phyloP scores from a whole-genome alignment of 2,113 vertebrate species.

The Muntiacus muntjak region DNA sequence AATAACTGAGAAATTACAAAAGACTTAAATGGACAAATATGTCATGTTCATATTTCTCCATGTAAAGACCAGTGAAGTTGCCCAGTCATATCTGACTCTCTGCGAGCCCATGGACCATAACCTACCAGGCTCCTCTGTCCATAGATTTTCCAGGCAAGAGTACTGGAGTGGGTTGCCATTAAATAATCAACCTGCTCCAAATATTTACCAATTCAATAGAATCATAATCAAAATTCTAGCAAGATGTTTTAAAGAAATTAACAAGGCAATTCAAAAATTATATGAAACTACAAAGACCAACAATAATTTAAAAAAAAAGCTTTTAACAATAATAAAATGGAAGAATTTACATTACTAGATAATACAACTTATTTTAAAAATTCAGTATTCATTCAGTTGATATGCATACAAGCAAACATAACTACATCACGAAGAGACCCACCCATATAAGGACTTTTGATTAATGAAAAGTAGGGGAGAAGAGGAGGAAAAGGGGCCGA shows the following conservation, averaged over 20 bases:
- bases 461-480: not conserved
- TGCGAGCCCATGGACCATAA: not conserved
- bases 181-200: not conserved
- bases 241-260: not conserved
- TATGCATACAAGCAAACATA: not conserved
- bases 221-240: not conserved
- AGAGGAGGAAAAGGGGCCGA: not conserved
- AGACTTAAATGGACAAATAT: not conserved
- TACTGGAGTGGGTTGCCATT: not conserved
- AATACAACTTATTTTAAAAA: not conserved
- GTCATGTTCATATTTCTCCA: not conserved
- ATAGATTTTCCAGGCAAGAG: not conserved
- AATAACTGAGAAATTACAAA: not conserved
- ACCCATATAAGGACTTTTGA: not conserved
- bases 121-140: not conserved
- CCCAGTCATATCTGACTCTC: not conserved
- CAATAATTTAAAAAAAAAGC: not conserved
- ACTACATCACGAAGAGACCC: not conserved
- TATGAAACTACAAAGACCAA: not conserved
- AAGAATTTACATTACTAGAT: not conserved
- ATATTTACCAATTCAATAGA: not conserved
- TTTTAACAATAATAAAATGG: not conserved
- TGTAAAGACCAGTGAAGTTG: not conserved
- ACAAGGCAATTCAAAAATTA: not conserved
- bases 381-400: not conserved